A percentile compares a stretch with the other conserved stretches of the same genome.
Evolutionary conservation across 2,888 invertebrate genomes (phyloP).

Genomic region (Drosophila tripunctata): DNA sequence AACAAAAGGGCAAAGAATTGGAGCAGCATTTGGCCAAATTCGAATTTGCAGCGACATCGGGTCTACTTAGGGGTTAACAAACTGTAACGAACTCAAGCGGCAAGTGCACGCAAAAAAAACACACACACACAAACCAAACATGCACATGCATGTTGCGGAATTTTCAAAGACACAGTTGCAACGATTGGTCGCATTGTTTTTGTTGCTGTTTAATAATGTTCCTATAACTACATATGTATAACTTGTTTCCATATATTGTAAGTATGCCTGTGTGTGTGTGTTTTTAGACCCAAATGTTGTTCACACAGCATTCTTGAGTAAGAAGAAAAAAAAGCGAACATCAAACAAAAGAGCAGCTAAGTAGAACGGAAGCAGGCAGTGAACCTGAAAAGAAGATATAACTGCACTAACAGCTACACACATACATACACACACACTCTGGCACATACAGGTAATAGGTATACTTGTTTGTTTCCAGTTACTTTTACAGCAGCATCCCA

Average conservation of each 20-base stretch:
- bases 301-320: slow-evolving; percentile 42
- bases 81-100: slow-evolving; percentile 68
- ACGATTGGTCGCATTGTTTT: slow-evolving; percentile 36
- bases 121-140: background rate
- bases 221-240: slow-evolving; percentile 21
- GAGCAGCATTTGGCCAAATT: slow-evolving; percentile 41
- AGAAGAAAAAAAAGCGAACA: slow-evolving; percentile 36
- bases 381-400: slow-evolving; percentile 70
- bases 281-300: slow-evolving; percentile 35
- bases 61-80: slow-evolving; percentile 61
- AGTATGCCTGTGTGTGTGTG: background rate
- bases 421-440: slow-evolving; percentile 9
- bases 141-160: slow-evolving; percentile 26
- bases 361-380: slow-evolving; percentile 74
- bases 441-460: slow-evolving; percentile 1
- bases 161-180: slow-evolving; percentile 32
- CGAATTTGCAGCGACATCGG: slow-evolving; percentile 36
- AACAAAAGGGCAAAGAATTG: slow-evolving; percentile 21
- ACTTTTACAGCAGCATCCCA: background rate
- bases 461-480: background rate
- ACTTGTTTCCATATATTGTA: slow-evolving; percentile 26
- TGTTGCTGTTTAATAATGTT: slow-evolving; percentile 25
- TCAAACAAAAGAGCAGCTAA: slow-evolving; percentile 66
- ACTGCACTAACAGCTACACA: slow-evolving; percentile 47
- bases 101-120: slow-evolving; percentile 46